A percentile compares a stretch with the other conserved stretches of the same genome.
Evolutionary conservation across 2,113 vertebrate genomes (phyloP).

Genomic region (Hemibates koningsi): DNA sequence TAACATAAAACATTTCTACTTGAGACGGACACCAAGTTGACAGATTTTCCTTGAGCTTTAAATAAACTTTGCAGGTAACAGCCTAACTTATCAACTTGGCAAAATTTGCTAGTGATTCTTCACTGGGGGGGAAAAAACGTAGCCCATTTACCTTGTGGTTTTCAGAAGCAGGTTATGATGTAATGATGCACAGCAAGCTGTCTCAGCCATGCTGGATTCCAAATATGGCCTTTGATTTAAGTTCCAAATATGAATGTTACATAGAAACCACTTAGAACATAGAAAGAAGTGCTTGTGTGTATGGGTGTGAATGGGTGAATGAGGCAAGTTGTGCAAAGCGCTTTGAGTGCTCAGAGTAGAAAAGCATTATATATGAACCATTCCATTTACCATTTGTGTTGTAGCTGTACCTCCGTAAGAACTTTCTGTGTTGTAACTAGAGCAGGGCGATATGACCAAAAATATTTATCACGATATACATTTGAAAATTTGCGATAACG

Average conservation of each 20-base stretch:
- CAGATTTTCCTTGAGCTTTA: not conserved
- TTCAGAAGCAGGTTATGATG: not conserved
- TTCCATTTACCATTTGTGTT: not conserved
- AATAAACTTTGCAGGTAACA: not conserved
- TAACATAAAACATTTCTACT: not conserved
- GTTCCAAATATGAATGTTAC: not conserved
- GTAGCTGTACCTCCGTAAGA: not conserved
- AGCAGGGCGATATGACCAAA: no score
- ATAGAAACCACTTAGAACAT: not conserved
- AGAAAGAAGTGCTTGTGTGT: not conserved
- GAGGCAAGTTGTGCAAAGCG: not conserved
- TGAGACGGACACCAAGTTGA: not conserved
- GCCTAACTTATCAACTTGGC: not conserved
- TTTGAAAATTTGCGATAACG: no score
- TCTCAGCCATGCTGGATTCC: not conserved
- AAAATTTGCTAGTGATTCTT: not conserved
- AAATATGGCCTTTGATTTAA: not conserved
- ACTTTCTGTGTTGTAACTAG: not conserved
- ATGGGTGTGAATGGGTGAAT: not conserved
- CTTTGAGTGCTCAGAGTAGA: not conserved
- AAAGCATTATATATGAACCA: not conserved
- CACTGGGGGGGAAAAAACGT: not conserved
- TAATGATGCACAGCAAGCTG: not conserved
- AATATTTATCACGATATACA: no score
- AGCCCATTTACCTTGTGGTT: not conserved